Evolutionary conservation across 1,140 invertebrate genomes (phyloP).

Genomic region (Polypedilum pembai): DNA sequence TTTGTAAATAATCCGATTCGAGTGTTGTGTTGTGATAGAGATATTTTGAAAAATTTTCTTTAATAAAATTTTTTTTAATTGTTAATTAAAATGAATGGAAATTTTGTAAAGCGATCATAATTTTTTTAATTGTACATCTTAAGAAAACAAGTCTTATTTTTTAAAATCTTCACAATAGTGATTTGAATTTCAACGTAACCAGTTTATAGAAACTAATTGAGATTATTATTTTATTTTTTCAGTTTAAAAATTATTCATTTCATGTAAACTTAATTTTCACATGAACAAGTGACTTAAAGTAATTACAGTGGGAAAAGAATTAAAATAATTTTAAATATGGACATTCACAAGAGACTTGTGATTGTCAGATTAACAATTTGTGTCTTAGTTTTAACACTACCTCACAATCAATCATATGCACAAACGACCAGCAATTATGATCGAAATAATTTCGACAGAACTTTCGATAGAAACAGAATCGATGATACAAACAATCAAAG

Average conservation of each 20-base stretch:
- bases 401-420: not conserved
- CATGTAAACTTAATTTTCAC: not conserved
- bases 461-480: too few relatives aligned
- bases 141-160: not conserved
- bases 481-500: not conserved
- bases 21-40: not conserved
- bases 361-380: not conserved
- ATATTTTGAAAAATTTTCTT: not conserved
- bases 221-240: not conserved
- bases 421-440: constrained; percentile 21
- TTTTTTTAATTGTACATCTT: not conserved
- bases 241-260: not conserved
- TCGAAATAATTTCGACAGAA: not conserved
- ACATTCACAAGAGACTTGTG: not conserved
- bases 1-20: not conserved
- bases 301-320: not conserved
- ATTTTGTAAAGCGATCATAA: not conserved
- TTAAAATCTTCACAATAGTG: too few relatives aligned
- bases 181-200: too few relatives aligned
- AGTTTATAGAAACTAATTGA: too few relatives aligned
- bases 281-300: not conserved
- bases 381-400: not conserved
- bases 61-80: not conserved
- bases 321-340: not conserved
- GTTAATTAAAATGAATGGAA: not conserved